A percentile compares a stretch with the other conserved stretches of the same genome.
These are phyloP conservation scores for Vulpes ferrilata DNA, from an alignment of 2,113 vertebrate genomes.

Conservation along the genomic window DNA sequence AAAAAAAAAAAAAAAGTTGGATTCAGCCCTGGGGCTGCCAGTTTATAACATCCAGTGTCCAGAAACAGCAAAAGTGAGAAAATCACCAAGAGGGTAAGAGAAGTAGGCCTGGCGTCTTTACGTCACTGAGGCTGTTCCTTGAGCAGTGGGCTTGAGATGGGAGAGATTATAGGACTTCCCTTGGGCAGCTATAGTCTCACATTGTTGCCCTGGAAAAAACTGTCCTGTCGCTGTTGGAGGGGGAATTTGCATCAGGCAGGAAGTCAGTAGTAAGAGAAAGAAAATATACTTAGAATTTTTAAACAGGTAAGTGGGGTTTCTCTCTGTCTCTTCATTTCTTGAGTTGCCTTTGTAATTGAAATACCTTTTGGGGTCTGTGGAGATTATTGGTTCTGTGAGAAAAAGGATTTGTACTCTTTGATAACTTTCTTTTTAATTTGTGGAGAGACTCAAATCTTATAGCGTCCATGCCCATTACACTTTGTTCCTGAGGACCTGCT, in stretches of 20 bases:
- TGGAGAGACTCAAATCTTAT: background rate
- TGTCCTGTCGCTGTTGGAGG: background rate
- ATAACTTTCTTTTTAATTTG: constrained; percentile 11
- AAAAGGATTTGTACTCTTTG: background rate
- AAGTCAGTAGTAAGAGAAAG: background rate
- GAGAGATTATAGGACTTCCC: background rate
- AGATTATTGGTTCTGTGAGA: background rate
- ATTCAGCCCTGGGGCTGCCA: background rate
- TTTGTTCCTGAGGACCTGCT: background rate
- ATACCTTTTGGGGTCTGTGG: background rate
- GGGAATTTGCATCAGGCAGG: background rate
- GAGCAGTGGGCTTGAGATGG: background rate
- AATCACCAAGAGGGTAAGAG: background rate
- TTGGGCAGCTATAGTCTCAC: background rate
- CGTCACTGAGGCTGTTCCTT: background rate
- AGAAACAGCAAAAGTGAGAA: background rate
- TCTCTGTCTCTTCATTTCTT: background rate
- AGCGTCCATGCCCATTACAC: background rate
- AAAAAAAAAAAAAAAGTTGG: background rate
- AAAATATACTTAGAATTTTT: background rate
- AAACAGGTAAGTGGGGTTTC: background rate
- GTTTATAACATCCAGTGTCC: background rate
- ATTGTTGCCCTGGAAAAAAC: background rate
- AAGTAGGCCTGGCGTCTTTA: background rate
- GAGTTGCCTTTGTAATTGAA: constrained; percentile 31